Conservation (phyloP, 2,888 invertebrate species). For the Epinotia ramella region DNA sequence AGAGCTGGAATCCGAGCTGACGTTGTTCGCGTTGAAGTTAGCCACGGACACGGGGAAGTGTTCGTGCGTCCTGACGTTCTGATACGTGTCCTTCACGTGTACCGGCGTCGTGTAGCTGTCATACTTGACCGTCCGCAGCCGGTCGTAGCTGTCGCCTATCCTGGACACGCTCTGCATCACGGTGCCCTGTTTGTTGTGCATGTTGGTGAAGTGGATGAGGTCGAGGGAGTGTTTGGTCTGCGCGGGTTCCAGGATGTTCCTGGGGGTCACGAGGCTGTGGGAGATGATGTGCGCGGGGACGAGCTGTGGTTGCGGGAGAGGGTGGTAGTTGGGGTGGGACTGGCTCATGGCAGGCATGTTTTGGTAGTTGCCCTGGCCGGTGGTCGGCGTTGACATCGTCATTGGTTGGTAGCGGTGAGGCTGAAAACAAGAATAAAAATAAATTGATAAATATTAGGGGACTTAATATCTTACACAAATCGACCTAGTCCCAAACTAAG, state of each 20-base stretch:
- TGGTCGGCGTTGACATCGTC: slow-evolving; percentile 74
- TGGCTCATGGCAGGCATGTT: slow-evolving; percentile 76
- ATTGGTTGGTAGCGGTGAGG: slow-evolving; percentile 75
- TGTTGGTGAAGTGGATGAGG: slow-evolving; percentile 70
- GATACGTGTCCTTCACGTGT: slow-evolving; percentile 70
- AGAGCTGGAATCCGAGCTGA: slow-evolving; percentile 89
- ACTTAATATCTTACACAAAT: no score
- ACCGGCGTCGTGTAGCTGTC: slow-evolving; percentile 67
- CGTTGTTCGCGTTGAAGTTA: slow-evolving; percentile 71
- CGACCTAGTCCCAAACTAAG: no score
- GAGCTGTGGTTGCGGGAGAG: slow-evolving; percentile 44
- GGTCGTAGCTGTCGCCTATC: slow-evolving; percentile 68
- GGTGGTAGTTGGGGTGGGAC: slow-evolving; percentile 68
- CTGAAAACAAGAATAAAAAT: slow-evolving; percentile 58
- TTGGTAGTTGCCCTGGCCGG: slow-evolving; percentile 67
- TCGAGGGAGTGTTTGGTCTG: slow-evolving; percentile 72
- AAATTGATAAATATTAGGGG: no score
- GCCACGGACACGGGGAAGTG: slow-evolving; percentile 66
- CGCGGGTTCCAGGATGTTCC: slow-evolving; percentile 68
- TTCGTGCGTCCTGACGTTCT: slow-evolving; percentile 68
- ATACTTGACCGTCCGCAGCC: slow-evolving; percentile 64
- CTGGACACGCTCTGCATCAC: slow-evolving; percentile 69
- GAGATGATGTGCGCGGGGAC: slow-evolving; percentile 56
- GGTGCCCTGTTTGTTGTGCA: slow-evolving; percentile 64
- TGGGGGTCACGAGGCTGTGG: slow-evolving; percentile 59